Conservation (phyloP, 2,113 vertebrate genomes). For the Rhegmatorhina hoffmannsi region DNA sequence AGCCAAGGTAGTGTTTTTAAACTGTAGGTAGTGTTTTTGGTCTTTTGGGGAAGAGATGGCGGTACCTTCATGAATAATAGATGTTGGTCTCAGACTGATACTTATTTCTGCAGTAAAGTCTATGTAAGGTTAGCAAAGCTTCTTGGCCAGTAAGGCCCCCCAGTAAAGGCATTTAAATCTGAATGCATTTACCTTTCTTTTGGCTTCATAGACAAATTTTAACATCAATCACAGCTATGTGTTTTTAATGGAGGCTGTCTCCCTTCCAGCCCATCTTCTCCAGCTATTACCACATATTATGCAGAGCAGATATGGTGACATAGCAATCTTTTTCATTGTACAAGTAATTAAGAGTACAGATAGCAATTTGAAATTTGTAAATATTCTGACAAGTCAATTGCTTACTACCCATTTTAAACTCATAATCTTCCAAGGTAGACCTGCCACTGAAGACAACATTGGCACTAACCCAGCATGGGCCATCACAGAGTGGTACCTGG, state of each 20-base stretch:
- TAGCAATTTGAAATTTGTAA: slow-evolving; percentile 37
- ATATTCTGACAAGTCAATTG: slow-evolving; percentile 58
- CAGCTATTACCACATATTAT: not conserved
- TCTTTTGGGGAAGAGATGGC: not conserved
- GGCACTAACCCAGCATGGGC: slow-evolving; percentile 17
- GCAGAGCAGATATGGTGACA: not conserved
- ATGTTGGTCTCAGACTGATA: not conserved
- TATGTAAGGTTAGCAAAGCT: not conserved
- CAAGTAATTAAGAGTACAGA: slow-evolving; percentile 7
- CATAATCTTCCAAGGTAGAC: slow-evolving; percentile 16
- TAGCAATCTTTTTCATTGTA: not conserved
- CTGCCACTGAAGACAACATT: not conserved
- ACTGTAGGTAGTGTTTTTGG: not conserved
- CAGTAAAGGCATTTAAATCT: not conserved
- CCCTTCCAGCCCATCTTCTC: not conserved
- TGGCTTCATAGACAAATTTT: not conserved
- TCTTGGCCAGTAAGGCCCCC: not conserved
- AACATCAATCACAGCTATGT: not conserved
- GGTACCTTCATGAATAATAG: not conserved
- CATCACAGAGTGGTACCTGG: not conserved
- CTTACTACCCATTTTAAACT: slow-evolving; percentile 26
- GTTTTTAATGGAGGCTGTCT: slow-evolving; percentile 20
- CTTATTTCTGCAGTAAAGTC: not conserved
- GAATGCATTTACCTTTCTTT: not conserved
- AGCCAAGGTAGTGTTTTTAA: not conserved